Evolutionary conservation across 2,888 invertebrate genomes (phyloP).

Genomic region (Platycheirus albimanus): DNA sequence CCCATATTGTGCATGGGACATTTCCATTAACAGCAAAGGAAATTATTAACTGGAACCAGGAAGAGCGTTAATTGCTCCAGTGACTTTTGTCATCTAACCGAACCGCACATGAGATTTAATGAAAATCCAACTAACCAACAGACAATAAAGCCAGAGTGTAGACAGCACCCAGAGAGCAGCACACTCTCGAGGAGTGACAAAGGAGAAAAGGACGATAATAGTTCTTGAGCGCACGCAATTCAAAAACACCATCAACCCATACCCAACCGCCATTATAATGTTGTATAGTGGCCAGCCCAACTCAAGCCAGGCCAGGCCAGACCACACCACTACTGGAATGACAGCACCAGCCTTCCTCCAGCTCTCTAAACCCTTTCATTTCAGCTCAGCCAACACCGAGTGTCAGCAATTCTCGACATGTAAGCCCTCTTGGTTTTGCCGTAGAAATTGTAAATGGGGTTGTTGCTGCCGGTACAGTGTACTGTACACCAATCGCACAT

Average conservation of each 20-base stretch:
- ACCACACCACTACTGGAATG: too few relatives aligned
- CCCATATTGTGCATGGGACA: slow-evolving; percentile 36
- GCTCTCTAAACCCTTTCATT: too few relatives aligned
- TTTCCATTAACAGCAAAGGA: slow-evolving; percentile 72
- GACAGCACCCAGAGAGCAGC: slow-evolving; percentile 9
- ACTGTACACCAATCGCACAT: background rate
- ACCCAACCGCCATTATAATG: background rate
- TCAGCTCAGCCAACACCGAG: background rate
- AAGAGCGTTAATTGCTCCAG: slow-evolving; percentile 72
- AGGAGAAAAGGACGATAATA: slow-evolving; percentile 42
- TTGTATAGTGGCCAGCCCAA: too few relatives aligned
- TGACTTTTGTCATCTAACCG: slow-evolving; percentile 72
- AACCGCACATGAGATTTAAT: slow-evolving; percentile 71
- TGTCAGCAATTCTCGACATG: slow-evolving; percentile 46
- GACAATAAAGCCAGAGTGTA: slow-evolving; percentile 31
- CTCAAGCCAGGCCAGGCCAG: too few relatives aligned
- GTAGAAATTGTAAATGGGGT: slow-evolving; percentile 35
- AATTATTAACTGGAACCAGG: slow-evolving; percentile 73
- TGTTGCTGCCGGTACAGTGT: slow-evolving; percentile 28
- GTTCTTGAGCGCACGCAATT: slow-evolving; percentile 63
- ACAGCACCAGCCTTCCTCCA: too few relatives aligned
- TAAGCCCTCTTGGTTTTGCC: slow-evolving; percentile 42
- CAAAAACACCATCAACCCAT: slow-evolving; percentile 30
- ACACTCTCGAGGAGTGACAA: slow-evolving; percentile 17
- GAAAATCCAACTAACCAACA: slow-evolving; percentile 68